Evolutionary conservation across 1,140 invertebrate species (phyloP).

Genomic region (Oppia nitens): DNA sequence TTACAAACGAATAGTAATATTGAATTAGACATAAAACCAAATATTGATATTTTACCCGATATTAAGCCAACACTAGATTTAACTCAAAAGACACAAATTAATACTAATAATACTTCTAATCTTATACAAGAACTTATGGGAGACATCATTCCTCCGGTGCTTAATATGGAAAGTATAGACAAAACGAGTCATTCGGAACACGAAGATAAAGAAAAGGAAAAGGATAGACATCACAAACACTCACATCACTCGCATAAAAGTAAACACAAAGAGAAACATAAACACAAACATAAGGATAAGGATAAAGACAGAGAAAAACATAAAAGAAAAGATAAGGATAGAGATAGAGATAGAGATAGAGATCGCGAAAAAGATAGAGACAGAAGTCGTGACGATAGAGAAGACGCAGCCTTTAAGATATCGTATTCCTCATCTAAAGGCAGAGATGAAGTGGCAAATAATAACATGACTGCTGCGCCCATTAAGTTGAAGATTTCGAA

Average conservation of each 20-base stretch:
- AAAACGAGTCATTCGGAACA: no score
- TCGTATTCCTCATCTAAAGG: not conserved
- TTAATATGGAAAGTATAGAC: no score
- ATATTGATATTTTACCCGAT: not conserved
- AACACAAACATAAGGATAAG: constrained; percentile 22
- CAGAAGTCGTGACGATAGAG: constrained; percentile 5
- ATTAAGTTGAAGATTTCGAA: constrained; percentile 6
- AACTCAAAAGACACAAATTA: not conserved
- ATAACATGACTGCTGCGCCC: not conserved
- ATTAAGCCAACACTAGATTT: not conserved
- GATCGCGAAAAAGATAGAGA: constrained; percentile 22
- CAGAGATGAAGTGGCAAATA: not conserved
- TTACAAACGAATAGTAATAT: not conserved
- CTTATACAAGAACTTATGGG: not conserved
- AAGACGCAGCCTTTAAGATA: not conserved
- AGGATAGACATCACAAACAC: not conserved
- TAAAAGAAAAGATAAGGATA: constrained; percentile 26
- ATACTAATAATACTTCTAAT: not conserved
- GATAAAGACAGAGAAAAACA: constrained; percentile 20
- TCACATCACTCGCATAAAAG: not conserved
- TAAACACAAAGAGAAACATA: constrained; percentile 31
- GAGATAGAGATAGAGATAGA: constrained; percentile 41
- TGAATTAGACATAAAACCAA: not conserved
- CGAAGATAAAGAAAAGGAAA: not conserved
- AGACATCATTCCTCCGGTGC: not conserved